These are phyloP conservation scores for Lymantria dispar DNA, from an alignment of 2,888 invertebrate species.

Conservation along the genomic window DNA sequence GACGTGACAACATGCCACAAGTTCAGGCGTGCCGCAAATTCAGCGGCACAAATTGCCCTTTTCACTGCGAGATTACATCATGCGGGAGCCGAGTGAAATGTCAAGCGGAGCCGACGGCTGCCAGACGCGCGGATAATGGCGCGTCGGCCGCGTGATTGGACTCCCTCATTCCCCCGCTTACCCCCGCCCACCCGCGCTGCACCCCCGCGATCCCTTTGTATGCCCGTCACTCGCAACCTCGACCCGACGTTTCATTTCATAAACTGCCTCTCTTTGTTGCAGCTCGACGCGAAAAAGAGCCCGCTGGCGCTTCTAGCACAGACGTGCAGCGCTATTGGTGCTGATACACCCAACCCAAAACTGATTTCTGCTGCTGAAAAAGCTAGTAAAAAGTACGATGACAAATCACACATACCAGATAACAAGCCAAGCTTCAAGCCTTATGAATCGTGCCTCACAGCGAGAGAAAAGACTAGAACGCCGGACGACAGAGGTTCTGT, in stretches of 20 bases:
- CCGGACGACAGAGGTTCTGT: slow-evolving; percentile 85
- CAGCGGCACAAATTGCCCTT: slow-evolving; percentile 82
- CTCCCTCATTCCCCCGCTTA: slow-evolving; percentile 58
- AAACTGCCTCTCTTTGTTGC: slow-evolving; percentile 82
- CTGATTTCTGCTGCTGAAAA: slow-evolving; percentile 89
- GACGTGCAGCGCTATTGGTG: slow-evolving; percentile 98
- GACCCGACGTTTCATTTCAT: slow-evolving; percentile 79
- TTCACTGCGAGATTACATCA: slow-evolving; percentile 83
- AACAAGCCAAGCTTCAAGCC: slow-evolving; percentile 88
- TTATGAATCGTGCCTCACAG: slow-evolving; percentile 86
- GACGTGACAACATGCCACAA: slow-evolving; percentile 76
- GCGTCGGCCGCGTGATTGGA: slow-evolving; percentile 82
- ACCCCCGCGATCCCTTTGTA: slow-evolving; percentile 73
- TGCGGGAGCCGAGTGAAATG: slow-evolving; percentile 82
- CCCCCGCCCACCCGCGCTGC: slow-evolving; percentile 41
- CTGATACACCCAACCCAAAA: slow-evolving; percentile 91
- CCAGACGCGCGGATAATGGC: slow-evolving; percentile 82
- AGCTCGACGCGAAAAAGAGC: slow-evolving; percentile 99
- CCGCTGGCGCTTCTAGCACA: slow-evolving; percentile 97
- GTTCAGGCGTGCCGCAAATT: slow-evolving; percentile 79
- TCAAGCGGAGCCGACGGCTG: slow-evolving; percentile 82
- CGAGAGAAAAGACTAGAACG: slow-evolving; percentile 85
- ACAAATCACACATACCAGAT: slow-evolving; percentile 81
- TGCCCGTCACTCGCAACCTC: slow-evolving; percentile 76
- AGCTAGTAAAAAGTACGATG: slow-evolving; percentile 84